Evolutionary conservation across 2,888 invertebrate genomes (phyloP).

Genomic region (Carcina quercana): DNA sequence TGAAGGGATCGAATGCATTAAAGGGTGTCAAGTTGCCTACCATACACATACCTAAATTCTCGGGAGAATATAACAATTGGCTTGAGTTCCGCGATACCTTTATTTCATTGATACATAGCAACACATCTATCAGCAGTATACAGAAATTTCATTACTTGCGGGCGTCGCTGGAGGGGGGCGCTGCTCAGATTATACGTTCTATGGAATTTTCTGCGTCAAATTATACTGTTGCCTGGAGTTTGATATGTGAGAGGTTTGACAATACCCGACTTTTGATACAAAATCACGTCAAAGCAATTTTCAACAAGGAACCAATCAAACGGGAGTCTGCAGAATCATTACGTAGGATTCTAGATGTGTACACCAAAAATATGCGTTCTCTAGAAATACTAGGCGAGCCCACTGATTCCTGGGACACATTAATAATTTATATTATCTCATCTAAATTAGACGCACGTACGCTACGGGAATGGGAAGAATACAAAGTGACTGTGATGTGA

Average conservation of each 20-base stretch:
- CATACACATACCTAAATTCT: no score
- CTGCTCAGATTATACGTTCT: slow-evolving; percentile 9
- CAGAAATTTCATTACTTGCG: no score
- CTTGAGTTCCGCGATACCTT: no score
- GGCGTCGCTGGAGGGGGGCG: no score
- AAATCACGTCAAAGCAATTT: slow-evolving; percentile 14
- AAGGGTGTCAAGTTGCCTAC: no score
- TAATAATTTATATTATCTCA: slow-evolving; percentile 15
- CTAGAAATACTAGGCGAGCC: slow-evolving; percentile 11
- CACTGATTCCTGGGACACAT: slow-evolving; percentile 11
- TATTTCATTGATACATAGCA: no score
- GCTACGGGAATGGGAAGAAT: slow-evolving; percentile 13
- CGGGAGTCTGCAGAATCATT: slow-evolving; percentile 9
- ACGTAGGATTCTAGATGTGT: slow-evolving; percentile 10
- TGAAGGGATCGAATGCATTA: no score
- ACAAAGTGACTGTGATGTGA: background rate
- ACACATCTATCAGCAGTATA: no score
- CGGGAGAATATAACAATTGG: no score
- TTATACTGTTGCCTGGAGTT: slow-evolving; percentile 10
- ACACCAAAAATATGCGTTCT: slow-evolving; percentile 11
- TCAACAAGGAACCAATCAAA: slow-evolving; percentile 9
- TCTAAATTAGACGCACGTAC: slow-evolving; percentile 10
- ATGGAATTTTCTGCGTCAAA: slow-evolving; percentile 8
- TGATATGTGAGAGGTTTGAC: slow-evolving; percentile 12
- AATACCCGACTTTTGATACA: slow-evolving; percentile 13